A percentile compares a stretch with the other conserved stretches of the same genome.
Conservation (phyloP, 2,888 invertebrate genomes). For the Drosophila neonasuta region DNA sequence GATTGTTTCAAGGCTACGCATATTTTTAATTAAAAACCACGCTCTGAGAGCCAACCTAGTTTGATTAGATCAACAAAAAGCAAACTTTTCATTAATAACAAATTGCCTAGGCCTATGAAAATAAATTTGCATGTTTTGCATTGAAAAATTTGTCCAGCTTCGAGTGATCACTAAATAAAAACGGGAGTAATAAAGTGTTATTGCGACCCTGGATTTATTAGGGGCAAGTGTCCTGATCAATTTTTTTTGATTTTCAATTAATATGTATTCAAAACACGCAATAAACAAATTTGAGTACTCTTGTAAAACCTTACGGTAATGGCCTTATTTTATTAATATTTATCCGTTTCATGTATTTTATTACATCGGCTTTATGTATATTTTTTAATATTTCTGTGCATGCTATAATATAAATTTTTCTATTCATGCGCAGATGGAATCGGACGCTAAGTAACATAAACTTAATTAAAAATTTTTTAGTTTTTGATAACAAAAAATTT, state of each 20-base stretch:
- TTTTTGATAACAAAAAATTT: no score
- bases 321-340: no score
- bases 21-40: conserved; percentile 69
- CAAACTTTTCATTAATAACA: conserved; percentile 45
- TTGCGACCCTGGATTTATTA: conserved; percentile 19
- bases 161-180: neutral
- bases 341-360: no score
- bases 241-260: neutral
- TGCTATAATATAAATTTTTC: no score
- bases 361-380: no score
- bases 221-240: conserved; percentile 1
- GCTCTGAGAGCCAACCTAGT: conserved; percentile 54
- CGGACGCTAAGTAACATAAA: no score
- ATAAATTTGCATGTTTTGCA: conserved; percentile 72
- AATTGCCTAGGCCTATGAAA: conserved; percentile 51
- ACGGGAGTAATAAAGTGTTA: conserved; percentile 17
- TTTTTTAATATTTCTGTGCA: no score
- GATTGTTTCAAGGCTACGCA: conserved; percentile 68
- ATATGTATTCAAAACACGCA: neutral
- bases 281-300: neutral
- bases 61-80: conserved; percentile 67
- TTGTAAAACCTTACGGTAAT: no score
- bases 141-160: conserved; percentile 23
- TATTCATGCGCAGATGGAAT: no score
- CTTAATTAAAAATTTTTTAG: no score